Percentiles rank a stretch among this genome's conserved stretches.
Conservation (phyloP, 2,113 vertebrate genomes). For the Cinclus cinclus region DNA sequence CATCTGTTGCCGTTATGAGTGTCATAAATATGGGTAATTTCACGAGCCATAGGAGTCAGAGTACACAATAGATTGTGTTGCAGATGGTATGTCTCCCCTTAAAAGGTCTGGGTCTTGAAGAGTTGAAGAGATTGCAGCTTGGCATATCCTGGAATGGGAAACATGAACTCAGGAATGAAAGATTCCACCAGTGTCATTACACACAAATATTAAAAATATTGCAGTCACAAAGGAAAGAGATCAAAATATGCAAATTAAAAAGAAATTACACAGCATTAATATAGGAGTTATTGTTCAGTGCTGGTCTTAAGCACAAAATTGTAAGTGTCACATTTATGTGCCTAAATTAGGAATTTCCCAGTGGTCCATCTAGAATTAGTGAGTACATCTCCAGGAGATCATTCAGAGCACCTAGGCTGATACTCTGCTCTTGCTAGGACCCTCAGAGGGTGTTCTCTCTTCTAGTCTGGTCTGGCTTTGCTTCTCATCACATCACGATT, state of each 20-base stretch:
- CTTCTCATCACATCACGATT: background rate
- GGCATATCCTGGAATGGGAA: background rate
- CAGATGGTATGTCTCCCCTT: background rate
- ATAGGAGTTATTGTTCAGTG: background rate
- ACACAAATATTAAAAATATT: background rate
- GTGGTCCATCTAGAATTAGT: background rate
- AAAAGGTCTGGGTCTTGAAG: background rate
- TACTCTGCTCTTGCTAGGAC: background rate
- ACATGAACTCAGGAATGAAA: background rate
- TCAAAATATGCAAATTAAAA: background rate
- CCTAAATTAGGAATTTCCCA: background rate
- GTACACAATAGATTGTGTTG: slow-evolving; percentile 3
- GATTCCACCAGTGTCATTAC: background rate
- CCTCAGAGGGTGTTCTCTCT: background rate
- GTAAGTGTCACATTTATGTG: background rate
- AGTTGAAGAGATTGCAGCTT: background rate
- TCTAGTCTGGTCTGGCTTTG: background rate
- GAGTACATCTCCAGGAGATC: accelerated
- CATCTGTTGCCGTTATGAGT: slow-evolving; percentile 27
- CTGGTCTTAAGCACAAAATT: background rate
- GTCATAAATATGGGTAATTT: slow-evolving; percentile 34
- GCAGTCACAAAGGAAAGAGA: background rate
- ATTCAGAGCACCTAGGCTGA: background rate
- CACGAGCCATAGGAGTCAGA: background rate
- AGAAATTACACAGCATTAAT: background rate